phyloP scores from a whole-genome alignment of 2,888 invertebrate genomes.

The Machimus rusticus region DNA sequence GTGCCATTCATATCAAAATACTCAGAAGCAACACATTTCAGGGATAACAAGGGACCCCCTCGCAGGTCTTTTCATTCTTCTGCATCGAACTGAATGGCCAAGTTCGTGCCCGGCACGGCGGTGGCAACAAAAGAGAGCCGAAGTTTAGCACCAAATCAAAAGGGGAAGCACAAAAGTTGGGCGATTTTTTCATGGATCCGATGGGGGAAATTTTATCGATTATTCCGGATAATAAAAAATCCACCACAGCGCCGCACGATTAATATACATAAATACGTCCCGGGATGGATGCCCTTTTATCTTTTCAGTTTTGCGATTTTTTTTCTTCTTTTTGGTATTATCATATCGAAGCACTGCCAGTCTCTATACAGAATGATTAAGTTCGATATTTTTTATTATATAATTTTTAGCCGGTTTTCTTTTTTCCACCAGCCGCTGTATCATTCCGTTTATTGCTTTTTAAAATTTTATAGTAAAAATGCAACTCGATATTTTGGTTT shows the following conservation, averaged over 20 bases:
- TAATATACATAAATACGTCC: not conserved
- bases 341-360: not conserved
- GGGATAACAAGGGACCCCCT: not conserved
- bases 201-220: not conserved
- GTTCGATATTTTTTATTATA: not conserved
- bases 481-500: not conserved
- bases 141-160: conserved; percentile 29
- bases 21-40: conserved; percentile 11
- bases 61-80: conserved; percentile 16
- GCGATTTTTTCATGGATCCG: not conserved
- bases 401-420: not conserved
- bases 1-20: not conserved
- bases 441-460: not conserved
- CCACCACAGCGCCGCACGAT: not conserved
- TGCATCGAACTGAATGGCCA: conserved; percentile 4
- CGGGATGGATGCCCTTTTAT: not conserved
- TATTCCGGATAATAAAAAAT: not conserved
- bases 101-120: not conserved
- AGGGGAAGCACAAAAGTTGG: conserved; percentile 15
- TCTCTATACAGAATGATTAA: not conserved
- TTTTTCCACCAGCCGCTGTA: not conserved
- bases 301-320: not conserved
- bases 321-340: not conserved
- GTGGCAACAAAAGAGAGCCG: not conserved
- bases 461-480: not conserved